Evolutionary conservation across 37 sponge, comb jelly and placozoan species (phyloP), one percentile per base, ranked within the genome.

Genomic region (Tethya wilhelma): DNA sequence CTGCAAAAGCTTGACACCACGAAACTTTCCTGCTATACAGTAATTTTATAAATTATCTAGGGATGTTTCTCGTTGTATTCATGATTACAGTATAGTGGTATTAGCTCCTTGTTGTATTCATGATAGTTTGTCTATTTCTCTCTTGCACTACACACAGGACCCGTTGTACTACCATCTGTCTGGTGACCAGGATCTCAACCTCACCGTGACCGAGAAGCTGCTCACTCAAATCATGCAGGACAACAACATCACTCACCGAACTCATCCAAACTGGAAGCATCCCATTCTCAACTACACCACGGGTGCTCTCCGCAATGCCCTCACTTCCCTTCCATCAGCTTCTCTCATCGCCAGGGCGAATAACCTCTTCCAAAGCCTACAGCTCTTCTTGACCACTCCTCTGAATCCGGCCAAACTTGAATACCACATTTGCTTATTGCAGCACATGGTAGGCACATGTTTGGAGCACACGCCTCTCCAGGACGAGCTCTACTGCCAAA

Each of bases 401-500:
- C 34, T 79, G 20, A 67, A 75, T 19, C 74, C 59, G 19, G 29
- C 37, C n/a, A 53, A 66, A n/a, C 64, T 82, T 5, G 80, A 64
- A n/a, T 80, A 84, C 59, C 89, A 87, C 79, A 67, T 89, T 25
- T 26, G 22, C 32, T 73, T 59, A 22, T 41, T 76, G 3, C 93
- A 93, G 71, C 38, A 84, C 60, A 69, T 86, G 38, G 55, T 82
- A 0, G 22, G 1, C 0, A 59, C 49, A 11, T 88, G 93, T 49
- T 64, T 85, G 30, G 28, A 49, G 25, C 56, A 85, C 38, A 38
- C 79, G 5, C 57, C 49, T 25, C 78, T 93, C 0, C 82, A 85
- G 44, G 75, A 88, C 71, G 93, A 93, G 79, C 41, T 93, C 25
- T 93, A 89, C 79, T 89, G 93, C 34, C 93, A 89, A 65, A 8